A percentile compares a stretch with the other conserved stretches of the same genome.
Conservation (phyloP, 2,888 invertebrate species). For the Eristalis intricaria region DNA sequence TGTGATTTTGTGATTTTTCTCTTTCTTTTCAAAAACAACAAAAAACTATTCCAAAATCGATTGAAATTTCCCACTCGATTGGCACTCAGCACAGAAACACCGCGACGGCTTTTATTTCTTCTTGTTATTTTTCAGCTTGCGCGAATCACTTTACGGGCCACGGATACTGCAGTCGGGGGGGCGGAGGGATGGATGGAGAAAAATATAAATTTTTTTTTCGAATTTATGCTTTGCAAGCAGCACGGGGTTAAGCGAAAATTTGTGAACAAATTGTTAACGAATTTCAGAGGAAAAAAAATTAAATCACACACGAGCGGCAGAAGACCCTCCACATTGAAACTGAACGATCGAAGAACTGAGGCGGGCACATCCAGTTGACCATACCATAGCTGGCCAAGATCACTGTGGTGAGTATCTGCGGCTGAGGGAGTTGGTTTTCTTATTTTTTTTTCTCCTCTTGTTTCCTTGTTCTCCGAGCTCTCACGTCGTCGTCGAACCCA, state of each 20-base stretch:
- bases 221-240: constrained; percentile 3
- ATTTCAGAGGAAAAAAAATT: constrained; percentile 39
- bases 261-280: constrained; percentile 28
- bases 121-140: background rate
- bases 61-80: background rate
- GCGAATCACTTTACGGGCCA: constrained; percentile 10
- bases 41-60: background rate
- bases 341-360: constrained; percentile 80
- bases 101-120: constrained; percentile 59
- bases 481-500: constrained; percentile 13
- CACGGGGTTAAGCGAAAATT: constrained; percentile 22
- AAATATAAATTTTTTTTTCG: background rate
- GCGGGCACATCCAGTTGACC: constrained; percentile 74
- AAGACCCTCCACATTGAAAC: constrained; percentile 78
- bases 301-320: constrained; percentile 74
- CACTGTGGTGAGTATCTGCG: constrained; percentile 58
- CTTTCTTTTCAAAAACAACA: background rate
- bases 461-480: constrained; percentile 14
- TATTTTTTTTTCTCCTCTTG: background rate
- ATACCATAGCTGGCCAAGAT: constrained; percentile 75
- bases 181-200: background rate
- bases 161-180: background rate
- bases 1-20: background rate
- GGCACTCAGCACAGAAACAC: constrained; percentile 14
- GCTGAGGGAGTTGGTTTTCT: constrained; percentile 11